Evolutionary conservation across 1,140 invertebrate species (phyloP).

Genomic region (Heliconius congener): DNA sequence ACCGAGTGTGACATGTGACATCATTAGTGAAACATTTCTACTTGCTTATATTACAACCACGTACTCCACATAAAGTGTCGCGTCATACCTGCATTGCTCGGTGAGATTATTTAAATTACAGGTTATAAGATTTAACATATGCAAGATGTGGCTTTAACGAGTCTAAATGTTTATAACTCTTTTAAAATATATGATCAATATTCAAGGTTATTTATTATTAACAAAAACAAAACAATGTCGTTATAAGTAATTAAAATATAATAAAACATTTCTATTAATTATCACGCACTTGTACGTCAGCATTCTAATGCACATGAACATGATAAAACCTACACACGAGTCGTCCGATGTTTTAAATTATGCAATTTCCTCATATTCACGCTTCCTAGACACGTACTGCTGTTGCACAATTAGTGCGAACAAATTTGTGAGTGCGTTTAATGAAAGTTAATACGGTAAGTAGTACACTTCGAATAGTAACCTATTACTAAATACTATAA

Average conservation of each 20-base stretch:
- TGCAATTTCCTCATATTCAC: slow-evolving; percentile 33
- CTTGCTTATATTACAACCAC: slow-evolving; percentile 46
- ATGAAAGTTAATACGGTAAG: background rate
- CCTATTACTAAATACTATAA: background rate
- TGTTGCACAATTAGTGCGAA: slow-evolving; percentile 25
- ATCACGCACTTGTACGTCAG: slow-evolving; percentile 4
- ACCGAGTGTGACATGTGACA: slow-evolving; percentile 41
- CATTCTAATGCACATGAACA: slow-evolving; percentile 23
- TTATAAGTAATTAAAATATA: too few relatives aligned
- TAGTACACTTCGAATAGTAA: background rate
- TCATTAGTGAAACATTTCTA: slow-evolving; percentile 47
- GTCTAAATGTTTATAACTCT: too few relatives aligned
- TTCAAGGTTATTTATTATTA: too few relatives aligned
- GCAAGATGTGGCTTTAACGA: too few relatives aligned
- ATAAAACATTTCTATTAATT: too few relatives aligned
- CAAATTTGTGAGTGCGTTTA: slow-evolving; percentile 4
- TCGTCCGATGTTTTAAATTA: slow-evolving; percentile 37
- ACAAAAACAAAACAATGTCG: too few relatives aligned
- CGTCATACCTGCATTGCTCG: background rate
- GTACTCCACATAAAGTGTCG: slow-evolving; percentile 11
- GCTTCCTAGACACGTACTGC: slow-evolving; percentile 28
- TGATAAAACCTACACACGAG: slow-evolving; percentile 30
- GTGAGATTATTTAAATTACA: background rate
- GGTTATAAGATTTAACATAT: background rate
- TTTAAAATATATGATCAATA: too few relatives aligned